These are phyloP conservation scores for Crocuta crocuta DNA, from an alignment of 2,113 vertebrate genomes.

Conservation along the genomic window DNA sequence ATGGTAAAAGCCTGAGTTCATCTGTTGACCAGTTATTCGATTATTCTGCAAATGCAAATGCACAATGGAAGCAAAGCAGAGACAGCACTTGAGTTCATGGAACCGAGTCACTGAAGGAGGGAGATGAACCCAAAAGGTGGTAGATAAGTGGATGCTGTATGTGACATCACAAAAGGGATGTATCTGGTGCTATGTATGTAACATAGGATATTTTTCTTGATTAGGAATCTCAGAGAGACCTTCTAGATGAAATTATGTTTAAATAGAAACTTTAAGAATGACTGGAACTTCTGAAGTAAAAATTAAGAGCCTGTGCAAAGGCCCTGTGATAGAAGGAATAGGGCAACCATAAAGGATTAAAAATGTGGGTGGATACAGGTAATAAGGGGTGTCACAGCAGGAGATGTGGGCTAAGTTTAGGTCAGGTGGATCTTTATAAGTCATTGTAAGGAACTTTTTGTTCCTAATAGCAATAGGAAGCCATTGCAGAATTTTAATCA, in stretches of 20 bases:
- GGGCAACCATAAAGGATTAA: not conserved
- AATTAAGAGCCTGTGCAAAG: not conserved
- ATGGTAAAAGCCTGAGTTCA: not conserved
- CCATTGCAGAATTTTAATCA: not conserved
- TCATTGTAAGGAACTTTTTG: not conserved
- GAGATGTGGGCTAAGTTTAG: not conserved
- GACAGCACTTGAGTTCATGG: rapidly evolving
- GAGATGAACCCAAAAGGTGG: not conserved
- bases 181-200: not conserved
- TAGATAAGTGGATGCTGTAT: not conserved
- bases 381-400: not conserved
- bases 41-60: not conserved
- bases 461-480: not conserved
- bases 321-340: not conserved
- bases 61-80: not conserved
- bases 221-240: not conserved
- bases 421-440: not conserved
- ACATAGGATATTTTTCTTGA: not conserved
- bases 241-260: not conserved
- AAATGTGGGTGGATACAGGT: not conserved
- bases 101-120: not conserved
- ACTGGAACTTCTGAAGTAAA: not conserved
- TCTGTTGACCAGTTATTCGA: not conserved
- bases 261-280: not conserved
- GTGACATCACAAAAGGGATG: not conserved